Evolutionary conservation across 2,113 vertebrate genomes (phyloP), one percentile per base, ranked within the genome.

Genomic region (Zosterops hypoxanthus): DNA sequence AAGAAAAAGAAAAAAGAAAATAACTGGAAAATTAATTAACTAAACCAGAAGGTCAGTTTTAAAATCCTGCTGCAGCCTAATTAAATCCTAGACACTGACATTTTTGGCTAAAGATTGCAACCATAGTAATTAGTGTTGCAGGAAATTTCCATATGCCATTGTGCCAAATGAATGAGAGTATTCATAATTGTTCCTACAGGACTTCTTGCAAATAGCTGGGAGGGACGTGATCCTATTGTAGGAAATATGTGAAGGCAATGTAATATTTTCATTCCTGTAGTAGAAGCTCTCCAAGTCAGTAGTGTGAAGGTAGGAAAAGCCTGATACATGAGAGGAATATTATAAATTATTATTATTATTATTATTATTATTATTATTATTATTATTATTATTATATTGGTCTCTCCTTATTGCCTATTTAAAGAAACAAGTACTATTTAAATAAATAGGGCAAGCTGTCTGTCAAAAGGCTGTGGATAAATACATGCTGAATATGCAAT

Each of bases 81-180:
- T 98, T 98, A 98, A 98, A 98, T 97, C 91, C 97, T 95, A 97
- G 96, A 97, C 96, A 96, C 78, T 98, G 97, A 98, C 97, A 98
- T 98, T 98, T 98, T 98, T 97, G 96, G 97, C 95, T 97, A 95
- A 95, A 98, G 96, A 96, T 95, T 94, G 90, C 97, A 98, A 96
- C 97, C 96, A 88, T 57, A 94, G 95, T 98, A 98, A 98, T 98
- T 98, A 98, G 97, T 88, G 86, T 76, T 60, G 94, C 95, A 97
- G 92, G 97, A 98, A 97, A 97, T 96, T 95, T 97, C 96, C 97
- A 95, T 97, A 96, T 96, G 90, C 97, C 97, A 98, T 97, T 97
- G 96, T 98, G 97, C 97, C 97, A 98, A 97, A 96, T 96, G 94
- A 97, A 94, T 97, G 94, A 96, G 94, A 94, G 82, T 91, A 95